These are phyloP conservation scores for Tamias sibiricus DNA, from an alignment of 2,113 vertebrate species.

Conservation along the genomic window DNA sequence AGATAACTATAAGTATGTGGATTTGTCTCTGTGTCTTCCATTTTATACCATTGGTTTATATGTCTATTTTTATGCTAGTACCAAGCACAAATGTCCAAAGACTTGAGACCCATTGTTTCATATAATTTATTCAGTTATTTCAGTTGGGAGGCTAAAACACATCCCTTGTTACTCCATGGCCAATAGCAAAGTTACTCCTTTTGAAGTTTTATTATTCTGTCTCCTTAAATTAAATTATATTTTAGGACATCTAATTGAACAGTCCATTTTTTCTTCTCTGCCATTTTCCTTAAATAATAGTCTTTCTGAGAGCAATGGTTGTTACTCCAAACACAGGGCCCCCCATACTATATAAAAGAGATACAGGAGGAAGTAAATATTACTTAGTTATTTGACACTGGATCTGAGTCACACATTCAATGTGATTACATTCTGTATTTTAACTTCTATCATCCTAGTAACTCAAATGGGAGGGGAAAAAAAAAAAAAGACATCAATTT, in stretches of 20 bases:
- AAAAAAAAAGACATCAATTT: too few relatives aligned
- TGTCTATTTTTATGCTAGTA: too few relatives aligned
- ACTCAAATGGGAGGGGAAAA: neutral
- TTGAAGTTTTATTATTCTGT: neutral
- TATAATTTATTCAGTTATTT: neutral
- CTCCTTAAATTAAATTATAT: neutral
- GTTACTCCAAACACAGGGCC: neutral
- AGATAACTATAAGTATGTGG: too few relatives aligned
- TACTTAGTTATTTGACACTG: neutral
- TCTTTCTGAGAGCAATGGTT: neutral
- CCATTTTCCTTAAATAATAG: neutral
- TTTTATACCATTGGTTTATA: too few relatives aligned
- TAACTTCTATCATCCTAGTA: neutral
- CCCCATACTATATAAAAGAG: neutral
- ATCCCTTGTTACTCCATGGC: neutral
- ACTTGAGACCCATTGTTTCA: neutral
- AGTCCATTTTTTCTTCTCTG: neutral
- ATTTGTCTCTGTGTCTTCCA: too few relatives aligned
- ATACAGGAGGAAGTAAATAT: neutral
- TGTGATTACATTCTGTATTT: neutral
- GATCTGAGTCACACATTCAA: neutral
- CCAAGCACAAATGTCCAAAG: neutral
- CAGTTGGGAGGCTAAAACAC: neutral
- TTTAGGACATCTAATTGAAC: neutral
- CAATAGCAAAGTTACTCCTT: neutral